These are phyloP conservation scores for Agonopterix arenella DNA, from an alignment of 2,888 invertebrate genomes.

Conservation along the genomic window DNA sequence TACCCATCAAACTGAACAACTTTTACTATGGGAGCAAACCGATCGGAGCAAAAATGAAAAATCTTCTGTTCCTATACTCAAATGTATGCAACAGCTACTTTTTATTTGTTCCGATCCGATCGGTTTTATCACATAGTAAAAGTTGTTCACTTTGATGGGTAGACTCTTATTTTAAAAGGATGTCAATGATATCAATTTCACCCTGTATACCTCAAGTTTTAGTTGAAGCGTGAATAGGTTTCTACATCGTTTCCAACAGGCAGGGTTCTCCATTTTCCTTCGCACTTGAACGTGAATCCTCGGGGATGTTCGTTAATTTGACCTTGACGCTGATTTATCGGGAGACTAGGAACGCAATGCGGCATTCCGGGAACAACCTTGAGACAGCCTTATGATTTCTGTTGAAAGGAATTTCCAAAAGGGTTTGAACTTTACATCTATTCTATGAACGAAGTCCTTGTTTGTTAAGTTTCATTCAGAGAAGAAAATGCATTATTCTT, in stretches of 20 bases:
- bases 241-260: background rate
- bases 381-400: constrained; percentile 10
- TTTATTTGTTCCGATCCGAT: no score
- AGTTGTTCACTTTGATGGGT: no score
- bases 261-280: background rate
- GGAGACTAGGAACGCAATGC: constrained; percentile 50
- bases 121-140: no score
- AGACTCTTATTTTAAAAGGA: no score
- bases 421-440: background rate
- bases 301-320: constrained; percentile 25
- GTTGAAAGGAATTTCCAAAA: background rate
- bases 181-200: no score
- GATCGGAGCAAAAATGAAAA: no score
- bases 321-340: constrained; percentile 47
- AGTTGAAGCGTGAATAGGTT: background rate
- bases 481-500: background rate
- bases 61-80: no score
- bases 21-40: no score
- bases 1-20: no score
- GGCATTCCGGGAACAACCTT: constrained; percentile 37
- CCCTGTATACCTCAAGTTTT: background rate
- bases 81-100: no score
- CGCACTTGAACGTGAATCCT: constrained; percentile 2
- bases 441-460: background rate
- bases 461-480: background rate